Base-by-base conservation (phyloP, 92 coral and sea anemone genomes). In the Porites divaricata region DNA sequence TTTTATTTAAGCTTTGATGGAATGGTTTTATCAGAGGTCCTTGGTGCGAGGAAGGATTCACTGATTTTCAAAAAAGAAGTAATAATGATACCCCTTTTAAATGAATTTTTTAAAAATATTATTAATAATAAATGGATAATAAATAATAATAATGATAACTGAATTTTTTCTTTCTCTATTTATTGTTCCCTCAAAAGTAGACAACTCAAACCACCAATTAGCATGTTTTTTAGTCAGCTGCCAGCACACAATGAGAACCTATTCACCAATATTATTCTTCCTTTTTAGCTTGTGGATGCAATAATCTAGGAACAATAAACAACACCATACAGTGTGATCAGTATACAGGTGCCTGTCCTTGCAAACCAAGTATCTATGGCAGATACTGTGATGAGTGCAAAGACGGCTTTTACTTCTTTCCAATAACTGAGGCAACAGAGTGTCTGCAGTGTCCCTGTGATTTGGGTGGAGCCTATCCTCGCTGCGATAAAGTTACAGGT, bases 401-500 rank as follows among this genome's bases (percentile, higher is more conserved):
- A 59, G 90, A 89, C 83, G 98, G 94, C 13, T 88, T 83, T 78
- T 86, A 95, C 78, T 35, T 72, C 53, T 95, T 85, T 74, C 98
- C 98, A 52, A 66, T 72, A 17, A 68, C 66, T 11, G 85, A 26
- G n/a, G 85, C 41, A 28, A 26, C 83, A 21, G 89, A 89, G 72
- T 95, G 98, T 56, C 65, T 74, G 76, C 78, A 28, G 80, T 95
- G 98, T 76, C 93, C 89, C 10, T 95, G 98, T 88, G 95, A 94
- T 78, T 69, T 95, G 23, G 98, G 98, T 28, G 98, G 98, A 41
- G 98, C 97, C 48, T 88, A 67, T 69, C 88, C 93, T 54, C 82
- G 57, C 14, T 95, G 98, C 16, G 52, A 88, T 61, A 95, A 92
- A 69, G 73, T 74, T 53, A 79, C 95, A 75, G 98, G 98, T 92